Conservation (phyloP, 1,140 invertebrate genomes). For the Dolichoris vasculosae region DNA sequence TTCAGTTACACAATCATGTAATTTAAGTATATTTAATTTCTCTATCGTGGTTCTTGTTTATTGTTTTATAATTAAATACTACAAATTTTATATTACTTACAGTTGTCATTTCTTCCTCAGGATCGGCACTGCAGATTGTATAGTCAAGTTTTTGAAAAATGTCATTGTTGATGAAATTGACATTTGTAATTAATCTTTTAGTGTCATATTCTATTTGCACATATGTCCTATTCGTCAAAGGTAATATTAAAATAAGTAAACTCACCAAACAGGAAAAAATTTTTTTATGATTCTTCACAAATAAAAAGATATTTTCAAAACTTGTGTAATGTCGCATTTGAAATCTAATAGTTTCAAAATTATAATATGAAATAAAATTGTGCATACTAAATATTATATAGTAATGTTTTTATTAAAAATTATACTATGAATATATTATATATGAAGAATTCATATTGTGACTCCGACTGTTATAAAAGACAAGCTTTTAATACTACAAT, state of each 20-base stretch:
- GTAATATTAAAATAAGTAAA: not conserved
- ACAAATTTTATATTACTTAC: conserved; percentile 16
- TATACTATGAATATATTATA: not conserved
- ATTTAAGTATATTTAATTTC: not conserved
- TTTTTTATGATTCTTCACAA: not conserved
- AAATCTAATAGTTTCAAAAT: not conserved
- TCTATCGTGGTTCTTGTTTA: not conserved
- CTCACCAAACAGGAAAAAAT: not conserved
- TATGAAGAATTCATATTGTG: not conserved
- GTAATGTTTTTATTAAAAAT: not conserved
- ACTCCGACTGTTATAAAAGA: not conserved
- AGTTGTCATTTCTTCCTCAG: conserved; percentile 28
- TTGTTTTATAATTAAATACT: not conserved
- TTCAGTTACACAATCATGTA: not conserved
- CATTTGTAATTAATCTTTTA: not conserved
- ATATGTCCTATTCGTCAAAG: not conserved
- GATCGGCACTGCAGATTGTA: not conserved
- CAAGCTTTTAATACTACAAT: not conserved
- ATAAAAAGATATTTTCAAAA: not conserved
- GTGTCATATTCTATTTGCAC: not conserved
- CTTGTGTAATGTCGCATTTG: not conserved
- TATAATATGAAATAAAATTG: not conserved
- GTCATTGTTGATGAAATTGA: not conserved
- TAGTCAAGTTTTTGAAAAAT: not conserved
- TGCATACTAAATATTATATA: not conserved